Evolutionary conservation across 1,140 invertebrate species (phyloP).

Genomic region (Drosophila varians): DNA sequence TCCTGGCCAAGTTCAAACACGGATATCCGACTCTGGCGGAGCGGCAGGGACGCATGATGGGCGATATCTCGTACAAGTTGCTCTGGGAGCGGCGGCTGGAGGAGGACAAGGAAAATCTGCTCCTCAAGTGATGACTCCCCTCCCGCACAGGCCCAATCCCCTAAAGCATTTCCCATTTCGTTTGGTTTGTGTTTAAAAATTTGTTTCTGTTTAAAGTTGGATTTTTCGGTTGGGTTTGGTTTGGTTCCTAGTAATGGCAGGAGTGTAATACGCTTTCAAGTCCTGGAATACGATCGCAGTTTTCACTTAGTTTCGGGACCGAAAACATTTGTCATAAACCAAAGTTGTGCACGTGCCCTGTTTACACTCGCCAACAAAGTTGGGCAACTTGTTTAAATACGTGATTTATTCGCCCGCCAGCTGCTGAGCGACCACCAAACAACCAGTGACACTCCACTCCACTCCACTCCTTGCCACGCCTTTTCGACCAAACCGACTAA

Average conservation of each 20-base stretch:
- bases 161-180: too few relatives aligned
- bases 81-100: constrained; percentile 61
- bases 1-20: constrained; percentile 38
- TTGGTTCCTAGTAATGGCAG: not conserved
- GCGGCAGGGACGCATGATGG: not conserved
- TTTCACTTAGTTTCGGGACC: constrained; percentile 21
- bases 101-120: constrained; percentile 40
- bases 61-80: constrained; percentile 51
- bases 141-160: too few relatives aligned
- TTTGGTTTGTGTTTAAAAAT: not conserved
- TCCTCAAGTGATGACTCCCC: constrained; percentile 44
- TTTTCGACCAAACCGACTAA: constrained; percentile 5
- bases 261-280: not conserved
- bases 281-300: not conserved
- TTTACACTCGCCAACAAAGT: constrained; percentile 63
- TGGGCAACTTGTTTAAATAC: constrained; percentile 78
- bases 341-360: constrained; percentile 76
- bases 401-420: constrained; percentile 77
- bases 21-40: constrained; percentile 40
- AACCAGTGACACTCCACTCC: constrained; percentile 31
- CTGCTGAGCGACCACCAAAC: constrained; percentile 52
- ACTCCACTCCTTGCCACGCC: too few relatives aligned
- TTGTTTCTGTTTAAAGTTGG: not conserved
- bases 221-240: not conserved
- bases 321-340: constrained; percentile 75